These are phyloP conservation scores for Hydrophis major DNA, from an alignment of 2,797 vertebrate genomes.

Conservation along the genomic window DNA sequence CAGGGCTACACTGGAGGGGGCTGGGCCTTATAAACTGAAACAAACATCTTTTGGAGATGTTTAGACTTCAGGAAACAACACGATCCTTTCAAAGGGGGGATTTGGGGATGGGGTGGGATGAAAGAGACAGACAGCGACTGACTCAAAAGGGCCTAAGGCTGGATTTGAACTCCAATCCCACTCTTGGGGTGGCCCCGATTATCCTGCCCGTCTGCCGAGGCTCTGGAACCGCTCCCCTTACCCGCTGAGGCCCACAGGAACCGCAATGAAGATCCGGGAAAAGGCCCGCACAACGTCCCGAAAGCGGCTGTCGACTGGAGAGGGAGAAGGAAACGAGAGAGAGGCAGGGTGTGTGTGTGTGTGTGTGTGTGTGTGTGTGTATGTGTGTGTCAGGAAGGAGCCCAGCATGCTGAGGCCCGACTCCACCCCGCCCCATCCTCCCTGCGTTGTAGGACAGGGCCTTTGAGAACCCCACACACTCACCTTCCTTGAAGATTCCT, in stretches of 20 bases:
- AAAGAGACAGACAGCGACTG: neutral
- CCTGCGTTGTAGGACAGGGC: neutral
- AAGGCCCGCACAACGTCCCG: slow-evolving; percentile 83
- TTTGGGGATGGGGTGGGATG: neutral
- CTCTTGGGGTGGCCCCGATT: neutral
- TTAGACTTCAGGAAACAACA: neutral
- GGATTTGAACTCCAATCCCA: neutral
- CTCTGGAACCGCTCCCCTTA: slow-evolving; percentile 52
- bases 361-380: too few relatives aligned
- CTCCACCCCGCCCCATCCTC: accelerated
- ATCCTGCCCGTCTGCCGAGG: neutral
- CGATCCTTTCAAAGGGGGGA: neutral
- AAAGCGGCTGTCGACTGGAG: slow-evolving; percentile 81
- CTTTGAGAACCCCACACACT: slow-evolving; percentile 21
- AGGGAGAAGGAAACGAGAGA: neutral
- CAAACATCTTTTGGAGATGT: neutral
- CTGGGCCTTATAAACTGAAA: neutral
- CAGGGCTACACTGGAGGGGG: neutral
- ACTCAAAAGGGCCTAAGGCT: neutral
- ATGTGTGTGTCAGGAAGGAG: neutral
- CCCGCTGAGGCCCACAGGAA: slow-evolving; percentile 84
- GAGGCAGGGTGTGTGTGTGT: too few relatives aligned
- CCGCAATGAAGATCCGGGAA: slow-evolving; percentile 85
- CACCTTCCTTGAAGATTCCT: slow-evolving; percentile 91
- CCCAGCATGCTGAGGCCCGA: accelerated